Evolutionary conservation across 2,797 vertebrate genomes (phyloP), one percentile per base, ranked within the genome.

Genomic region (Stomatorhinus walkeri): DNA sequence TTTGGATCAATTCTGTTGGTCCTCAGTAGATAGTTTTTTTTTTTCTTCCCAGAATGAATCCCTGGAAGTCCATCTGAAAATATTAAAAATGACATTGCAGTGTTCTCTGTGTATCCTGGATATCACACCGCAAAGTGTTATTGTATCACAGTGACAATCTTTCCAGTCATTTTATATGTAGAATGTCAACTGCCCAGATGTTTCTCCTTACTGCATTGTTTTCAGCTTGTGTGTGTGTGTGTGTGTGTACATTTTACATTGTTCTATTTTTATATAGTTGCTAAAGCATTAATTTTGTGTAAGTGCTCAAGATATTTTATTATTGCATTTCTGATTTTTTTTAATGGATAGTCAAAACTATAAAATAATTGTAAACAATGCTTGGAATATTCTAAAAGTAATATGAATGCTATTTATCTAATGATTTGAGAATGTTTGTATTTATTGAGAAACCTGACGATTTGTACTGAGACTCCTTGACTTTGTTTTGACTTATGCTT

Each of bases 401-500:
- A 36, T 56, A 36, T 36, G 12, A 72, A 72, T 36, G 32, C 12
- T 86, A 85, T 49, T 86, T 86, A 86, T 86, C 28, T 84, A 28
- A 56, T 88, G 64, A 48, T 85, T 24, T 85, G 4, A 51, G 43
- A 28, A 24, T 51, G 83, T 19, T 89, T 89, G 89, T 89, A 91
- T 91, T 90, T 91, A 91, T 92, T 90, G 88, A 91, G 85, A 90
- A 76, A 90, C 81, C 81, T 84, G 24, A 90, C 87, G 87, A 92
- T 92, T 92, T 93, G 90, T 86, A 56, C 85, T 86, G 51, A 86
- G 49, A 56, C 49, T 54, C 22, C 51, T 86, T 86, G 9, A 36
- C 4, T 16, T 54, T 40, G 14, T 89, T 81, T 81, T 22, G 24
- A 43, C 32, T 76, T 56, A 32, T 76, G 61, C 83, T 89, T 87